These are phyloP conservation scores for Tethea ocularis DNA, from an alignment of 2,888 invertebrate genomes.

Conservation along the genomic window DNA sequence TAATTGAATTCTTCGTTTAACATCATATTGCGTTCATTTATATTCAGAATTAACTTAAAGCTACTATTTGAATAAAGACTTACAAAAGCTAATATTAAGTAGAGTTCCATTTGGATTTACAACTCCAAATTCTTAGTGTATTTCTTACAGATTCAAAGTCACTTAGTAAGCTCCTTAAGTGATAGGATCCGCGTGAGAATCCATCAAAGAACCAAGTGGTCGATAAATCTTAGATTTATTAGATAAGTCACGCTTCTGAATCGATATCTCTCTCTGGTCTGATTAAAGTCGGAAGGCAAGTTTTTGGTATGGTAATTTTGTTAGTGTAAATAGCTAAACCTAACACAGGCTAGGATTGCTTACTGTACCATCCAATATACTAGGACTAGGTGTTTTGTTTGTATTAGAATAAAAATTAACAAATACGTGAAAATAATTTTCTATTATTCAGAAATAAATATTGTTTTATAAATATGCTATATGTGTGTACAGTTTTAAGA, in stretches of 20 bases:
- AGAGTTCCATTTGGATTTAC: background rate
- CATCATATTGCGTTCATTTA: background rate
- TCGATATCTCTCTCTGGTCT: background rate
- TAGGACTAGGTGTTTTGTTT: no score
- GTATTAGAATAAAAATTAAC: no score
- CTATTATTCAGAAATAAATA: no score
- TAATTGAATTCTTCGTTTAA: no score
- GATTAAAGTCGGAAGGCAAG: background rate
- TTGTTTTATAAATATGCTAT: no score
- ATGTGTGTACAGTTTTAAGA: no score
- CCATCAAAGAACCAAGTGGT: constrained; percentile 10
- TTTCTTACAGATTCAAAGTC: constrained; percentile 5
- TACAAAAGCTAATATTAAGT: background rate
- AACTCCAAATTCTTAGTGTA: background rate
- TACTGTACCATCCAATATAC: no score
- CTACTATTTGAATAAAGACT: no score
- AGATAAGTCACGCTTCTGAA: constrained; percentile 7
- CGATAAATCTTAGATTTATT: constrained; percentile 10
- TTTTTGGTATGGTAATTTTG: no score
- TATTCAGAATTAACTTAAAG: background rate
- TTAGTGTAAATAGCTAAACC: no score
- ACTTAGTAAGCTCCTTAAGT: constrained; percentile 5
- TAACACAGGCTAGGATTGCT: no score
- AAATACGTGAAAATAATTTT: no score
- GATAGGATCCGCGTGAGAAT: constrained; percentile 4